These are phyloP conservation scores for Misgurnus mizolepis DNA, from an alignment of 2,113 vertebrate genomes.

Conservation along the genomic window DNA sequence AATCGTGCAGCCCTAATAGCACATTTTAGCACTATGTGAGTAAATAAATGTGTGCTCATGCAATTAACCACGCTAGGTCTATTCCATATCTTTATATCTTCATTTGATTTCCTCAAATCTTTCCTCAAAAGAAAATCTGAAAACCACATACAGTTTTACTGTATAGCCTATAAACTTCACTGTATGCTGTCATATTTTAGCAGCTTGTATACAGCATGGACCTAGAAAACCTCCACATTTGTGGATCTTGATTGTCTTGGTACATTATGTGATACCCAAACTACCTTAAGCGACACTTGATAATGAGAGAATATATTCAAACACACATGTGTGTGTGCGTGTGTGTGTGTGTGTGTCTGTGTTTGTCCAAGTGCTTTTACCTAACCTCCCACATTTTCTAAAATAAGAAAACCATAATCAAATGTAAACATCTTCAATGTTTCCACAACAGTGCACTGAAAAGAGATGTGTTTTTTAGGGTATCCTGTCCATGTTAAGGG, in stretches of 20 bases:
- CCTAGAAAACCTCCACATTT: neutral
- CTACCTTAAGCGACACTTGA: neutral
- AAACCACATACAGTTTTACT: neutral
- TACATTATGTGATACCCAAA: neutral
- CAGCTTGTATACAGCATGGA: neutral
- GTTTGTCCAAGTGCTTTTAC: neutral
- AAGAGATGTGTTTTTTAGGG: constrained; percentile 29
- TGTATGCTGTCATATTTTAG: neutral
- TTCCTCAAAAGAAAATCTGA: too few relatives aligned
- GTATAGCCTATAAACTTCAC: neutral
- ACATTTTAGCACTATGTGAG: neutral
- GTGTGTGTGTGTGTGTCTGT: too few relatives aligned
- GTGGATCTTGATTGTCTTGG: constrained; percentile 13
- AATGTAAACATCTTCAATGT: constrained; percentile 29
- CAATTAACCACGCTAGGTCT: too few relatives aligned
- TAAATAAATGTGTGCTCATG: constrained; percentile 9
- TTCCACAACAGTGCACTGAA: constrained; percentile 21
- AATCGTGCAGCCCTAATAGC: too few relatives aligned
- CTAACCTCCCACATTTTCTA: constrained; percentile 30
- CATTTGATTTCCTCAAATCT: too few relatives aligned
- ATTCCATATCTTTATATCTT: too few relatives aligned
- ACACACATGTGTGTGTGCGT: too few relatives aligned
- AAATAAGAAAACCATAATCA: constrained; percentile 53
- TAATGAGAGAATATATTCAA: constrained; percentile 1
- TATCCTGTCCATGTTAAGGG: constrained; percentile 28